Base-by-base conservation (phyloP, 2,797 vertebrate genomes). In the Vipera latastei region DNA sequence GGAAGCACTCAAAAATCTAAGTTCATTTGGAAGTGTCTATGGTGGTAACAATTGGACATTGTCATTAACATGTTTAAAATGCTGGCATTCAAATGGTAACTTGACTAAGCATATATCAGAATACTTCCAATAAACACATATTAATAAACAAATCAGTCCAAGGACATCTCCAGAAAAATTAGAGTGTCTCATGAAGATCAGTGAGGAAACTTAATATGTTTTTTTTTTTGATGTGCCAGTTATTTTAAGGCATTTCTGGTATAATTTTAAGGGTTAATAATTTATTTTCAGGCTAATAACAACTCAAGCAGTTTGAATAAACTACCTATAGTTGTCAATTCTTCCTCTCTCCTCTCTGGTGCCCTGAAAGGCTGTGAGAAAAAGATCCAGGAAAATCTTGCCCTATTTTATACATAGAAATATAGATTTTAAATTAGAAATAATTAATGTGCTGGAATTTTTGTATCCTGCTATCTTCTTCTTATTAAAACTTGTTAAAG, bases 31-130 rank as follows among this genome's bases (percentile, higher is more conserved):
- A 95, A 97, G 94, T 93, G 93, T 88, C 94, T 51, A 91, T 73
- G 94, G 88, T 88, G 96, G 96, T 96, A 97, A 97, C 95, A 96
- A 90, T 85, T 91, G 93, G 90, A 93, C 61, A 83, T 32, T 83
- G 65, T 56, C 94, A 94, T 94, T 94, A 95, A 95, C 93, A 26
- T 94, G 95, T 95, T 96, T 95, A 97, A 97, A 97, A 95, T 95
- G 94, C 95, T 89, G 96, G 78, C 93, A 97, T 97, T 97, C 96
- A 97, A 97, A 97, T 97, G 95, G 93, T 97, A 97, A 97, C 38
- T 97, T 97, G 96, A 96, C 96, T 97, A 97, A 97, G 96, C 94
- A 97, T 96, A 96, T 95, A 95, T 25, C 91, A 96, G 87, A 96
- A 92, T 95, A 91, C 91, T 61, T 95, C 92, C 95, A 96, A 97